Evolutionary conservation across 2,888 invertebrate species (phyloP).

Genomic region (Mesorhabditis spiculigera): DNA sequence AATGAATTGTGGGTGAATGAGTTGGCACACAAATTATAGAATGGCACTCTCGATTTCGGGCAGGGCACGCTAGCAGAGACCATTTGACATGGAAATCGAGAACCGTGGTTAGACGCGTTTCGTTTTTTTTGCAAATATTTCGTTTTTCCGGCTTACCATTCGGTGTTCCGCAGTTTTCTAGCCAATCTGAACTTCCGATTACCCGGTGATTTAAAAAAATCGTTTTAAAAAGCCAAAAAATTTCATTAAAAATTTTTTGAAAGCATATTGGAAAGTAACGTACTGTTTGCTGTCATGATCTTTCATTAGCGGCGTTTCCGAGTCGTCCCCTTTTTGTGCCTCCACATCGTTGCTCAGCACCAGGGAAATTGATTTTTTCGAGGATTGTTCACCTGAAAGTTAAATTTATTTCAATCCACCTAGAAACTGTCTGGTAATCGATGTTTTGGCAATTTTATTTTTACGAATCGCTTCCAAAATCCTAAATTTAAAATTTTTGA

Average conservation of each 20-base stretch:
- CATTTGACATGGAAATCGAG: too few species aligned
- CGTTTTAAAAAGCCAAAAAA: not conserved
- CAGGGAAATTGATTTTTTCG: conserved; percentile 50
- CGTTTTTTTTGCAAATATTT: too few species aligned
- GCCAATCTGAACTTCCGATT: not conserved
- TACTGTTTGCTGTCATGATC: conserved; percentile 46
- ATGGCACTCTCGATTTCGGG: too few species aligned
- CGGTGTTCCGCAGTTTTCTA: conserved; percentile 1
- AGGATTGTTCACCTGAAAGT: conserved; percentile 36
- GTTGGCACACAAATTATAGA: too few species aligned
- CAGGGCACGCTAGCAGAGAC: too few species aligned
- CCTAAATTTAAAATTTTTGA: not conserved
- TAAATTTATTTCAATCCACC: too few species aligned
- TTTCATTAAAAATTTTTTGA: conserved; percentile 13
- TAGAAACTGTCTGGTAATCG: too few species aligned
- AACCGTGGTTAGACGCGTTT: too few species aligned
- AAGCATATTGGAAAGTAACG: conserved; percentile 13
- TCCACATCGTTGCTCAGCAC: conserved; percentile 49
- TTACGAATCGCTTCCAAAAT: not conserved
- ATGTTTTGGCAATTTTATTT: too few species aligned
- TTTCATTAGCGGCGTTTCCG: conserved; percentile 45
- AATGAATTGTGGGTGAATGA: too few species aligned
- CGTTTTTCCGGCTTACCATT: not conserved
- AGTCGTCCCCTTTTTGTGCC: conserved; percentile 32
- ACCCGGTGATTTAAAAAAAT: not conserved